Conservation (phyloP, 2,888 invertebrate species). For the Cantharis nigra region DNA sequence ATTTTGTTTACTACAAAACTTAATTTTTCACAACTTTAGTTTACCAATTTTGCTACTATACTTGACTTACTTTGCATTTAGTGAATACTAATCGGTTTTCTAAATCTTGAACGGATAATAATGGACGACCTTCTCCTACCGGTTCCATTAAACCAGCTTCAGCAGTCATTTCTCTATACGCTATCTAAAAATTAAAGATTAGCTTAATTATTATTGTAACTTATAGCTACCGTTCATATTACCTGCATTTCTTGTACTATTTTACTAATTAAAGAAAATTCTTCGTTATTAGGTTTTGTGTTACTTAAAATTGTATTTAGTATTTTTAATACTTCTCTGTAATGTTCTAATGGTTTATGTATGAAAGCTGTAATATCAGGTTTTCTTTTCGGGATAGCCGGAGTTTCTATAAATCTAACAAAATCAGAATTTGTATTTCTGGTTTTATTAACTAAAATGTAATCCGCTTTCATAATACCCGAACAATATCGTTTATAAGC, state of each 20-base stretch:
- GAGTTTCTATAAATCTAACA: conserved; percentile 78
- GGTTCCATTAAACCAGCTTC: conserved; percentile 86
- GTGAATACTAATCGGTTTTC: conserved; percentile 89
- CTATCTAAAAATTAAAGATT: conserved; percentile 56
- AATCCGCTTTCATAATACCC: conserved; percentile 84
- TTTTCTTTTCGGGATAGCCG: conserved; percentile 77
- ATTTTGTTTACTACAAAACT: no score
- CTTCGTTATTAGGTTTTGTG: conserved; percentile 57
- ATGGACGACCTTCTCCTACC: conserved; percentile 78
- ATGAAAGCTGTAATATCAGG: conserved; percentile 85
- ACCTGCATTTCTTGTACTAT: conserved; percentile 58
- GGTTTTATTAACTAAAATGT: conserved; percentile 77
- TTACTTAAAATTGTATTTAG: conserved; percentile 61
- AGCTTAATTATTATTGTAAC: background rate
- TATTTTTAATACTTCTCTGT: conserved; percentile 66
- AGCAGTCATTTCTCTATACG: conserved; percentile 81
- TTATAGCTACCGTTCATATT: conserved; percentile 18
- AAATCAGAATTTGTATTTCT: conserved; percentile 78
- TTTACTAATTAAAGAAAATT: conserved; percentile 56
- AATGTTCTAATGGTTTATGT: conserved; percentile 84
- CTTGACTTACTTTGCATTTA: conserved; percentile 74
- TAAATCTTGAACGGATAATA: conserved; percentile 81
- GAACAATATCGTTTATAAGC: conserved; percentile 83
- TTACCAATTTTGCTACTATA: background rate
- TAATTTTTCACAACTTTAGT: no score